These are phyloP conservation scores for Pararge aegeria DNA, from an alignment of 1,140 invertebrate species.

Conservation along the genomic window DNA sequence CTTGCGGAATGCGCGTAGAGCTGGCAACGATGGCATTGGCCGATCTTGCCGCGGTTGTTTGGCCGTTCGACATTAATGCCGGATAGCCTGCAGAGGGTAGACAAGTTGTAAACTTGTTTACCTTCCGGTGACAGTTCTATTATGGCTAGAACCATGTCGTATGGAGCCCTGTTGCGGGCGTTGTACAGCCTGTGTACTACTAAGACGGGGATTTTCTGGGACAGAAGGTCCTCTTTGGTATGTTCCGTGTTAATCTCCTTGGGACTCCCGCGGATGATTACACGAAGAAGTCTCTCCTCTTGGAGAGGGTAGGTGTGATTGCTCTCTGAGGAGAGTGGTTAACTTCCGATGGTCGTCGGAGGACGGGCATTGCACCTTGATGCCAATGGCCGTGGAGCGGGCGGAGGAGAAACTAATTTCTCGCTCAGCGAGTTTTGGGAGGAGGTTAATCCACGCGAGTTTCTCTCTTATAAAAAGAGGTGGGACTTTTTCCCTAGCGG, in stretches of 20 bases:
- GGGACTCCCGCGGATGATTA: neutral
- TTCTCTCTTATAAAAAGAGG: too few relatives aligned
- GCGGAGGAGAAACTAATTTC: too few relatives aligned
- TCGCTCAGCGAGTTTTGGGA: neutral
- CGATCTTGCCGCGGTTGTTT: neutral
- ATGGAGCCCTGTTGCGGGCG: neutral
- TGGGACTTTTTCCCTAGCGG: too few relatives aligned
- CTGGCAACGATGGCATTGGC: slow-evolving; percentile 21
- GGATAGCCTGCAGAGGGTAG: neutral
- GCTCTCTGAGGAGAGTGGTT: too few relatives aligned
- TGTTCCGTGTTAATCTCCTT: neutral
- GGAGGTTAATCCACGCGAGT: neutral
- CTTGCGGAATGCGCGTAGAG: slow-evolving; percentile 2
- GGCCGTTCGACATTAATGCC: neutral
- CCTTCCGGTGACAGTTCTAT: neutral
- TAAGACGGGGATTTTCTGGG: neutral
- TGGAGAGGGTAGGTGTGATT: neutral
- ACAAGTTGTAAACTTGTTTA: neutral
- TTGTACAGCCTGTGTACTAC: neutral
- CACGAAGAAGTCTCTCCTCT: neutral
- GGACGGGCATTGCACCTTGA: too few relatives aligned
- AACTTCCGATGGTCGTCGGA: too few relatives aligned
- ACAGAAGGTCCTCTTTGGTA: neutral
- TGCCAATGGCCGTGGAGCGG: too few relatives aligned
- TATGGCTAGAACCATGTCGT: neutral